phyloP scores from a whole-genome alignment of 1,140 invertebrate species.

The Bombus affinis region DNA sequence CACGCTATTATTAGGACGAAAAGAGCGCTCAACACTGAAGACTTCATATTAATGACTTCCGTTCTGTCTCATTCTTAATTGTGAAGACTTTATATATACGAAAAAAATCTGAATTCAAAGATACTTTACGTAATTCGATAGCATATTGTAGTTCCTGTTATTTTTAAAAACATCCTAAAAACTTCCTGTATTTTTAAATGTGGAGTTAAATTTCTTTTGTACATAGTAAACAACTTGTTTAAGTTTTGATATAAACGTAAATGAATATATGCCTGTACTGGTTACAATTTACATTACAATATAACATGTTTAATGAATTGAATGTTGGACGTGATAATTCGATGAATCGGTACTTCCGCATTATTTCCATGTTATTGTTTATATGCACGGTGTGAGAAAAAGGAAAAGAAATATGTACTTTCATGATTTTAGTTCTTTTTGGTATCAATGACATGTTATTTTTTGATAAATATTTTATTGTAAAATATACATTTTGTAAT shows the following conservation, averaged over 20 bases:
- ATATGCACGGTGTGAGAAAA: not conserved
- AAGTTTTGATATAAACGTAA: not conserved
- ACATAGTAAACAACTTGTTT: slow-evolving; percentile 10
- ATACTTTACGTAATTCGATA: slow-evolving; percentile 1
- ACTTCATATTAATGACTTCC: slow-evolving; percentile 46
- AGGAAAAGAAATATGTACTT: not conserved
- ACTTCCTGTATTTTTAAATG: slow-evolving; percentile 6
- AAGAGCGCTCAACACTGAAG: not conserved
- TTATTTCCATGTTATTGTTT: not conserved
- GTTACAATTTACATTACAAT: not conserved
- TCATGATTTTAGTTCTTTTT: not conserved
- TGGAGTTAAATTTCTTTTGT: not conserved
- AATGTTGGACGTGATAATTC: not conserved
- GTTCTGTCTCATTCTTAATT: not conserved
- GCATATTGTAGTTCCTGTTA: slow-evolving; percentile 38
- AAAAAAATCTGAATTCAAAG: not conserved
- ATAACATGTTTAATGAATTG: not conserved
- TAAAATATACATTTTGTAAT: slow-evolving; percentile 24
- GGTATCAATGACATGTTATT: too few species aligned
- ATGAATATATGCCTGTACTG: not conserved
- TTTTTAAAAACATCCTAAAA: not conserved
- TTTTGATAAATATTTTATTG: slow-evolving; percentile 14
- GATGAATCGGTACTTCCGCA: slow-evolving; percentile 3
- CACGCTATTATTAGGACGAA: slow-evolving; percentile 23
- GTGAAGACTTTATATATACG: slow-evolving; percentile 25